A percentile compares a stretch with the other conserved stretches of the same genome.
Conservation (phyloP, 2,888 invertebrate genomes). For the Abrostola triplasia region DNA sequence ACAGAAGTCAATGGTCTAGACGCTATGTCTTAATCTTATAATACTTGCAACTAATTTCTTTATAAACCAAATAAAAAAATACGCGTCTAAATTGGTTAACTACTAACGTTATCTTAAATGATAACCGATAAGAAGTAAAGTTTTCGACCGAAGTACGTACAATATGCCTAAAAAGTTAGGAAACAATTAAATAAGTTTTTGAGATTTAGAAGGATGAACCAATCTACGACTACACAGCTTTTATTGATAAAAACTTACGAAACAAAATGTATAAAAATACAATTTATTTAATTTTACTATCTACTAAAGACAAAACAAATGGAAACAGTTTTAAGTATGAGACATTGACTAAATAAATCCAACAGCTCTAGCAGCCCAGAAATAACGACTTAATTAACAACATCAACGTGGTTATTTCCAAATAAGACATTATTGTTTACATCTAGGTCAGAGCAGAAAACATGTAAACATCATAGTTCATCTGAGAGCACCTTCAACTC, state of each 20-base stretch:
- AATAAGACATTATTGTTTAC: conserved; percentile 2
- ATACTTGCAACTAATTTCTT: conserved; percentile 74
- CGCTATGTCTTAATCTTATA: conserved; percentile 69
- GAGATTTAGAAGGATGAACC: conserved; percentile 51
- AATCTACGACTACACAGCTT: conserved; percentile 39
- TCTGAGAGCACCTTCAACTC: conserved; percentile 47
- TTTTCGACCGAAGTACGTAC: conserved; percentile 58
- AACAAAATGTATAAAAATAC: conserved; percentile 59
- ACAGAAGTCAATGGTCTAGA: conserved; percentile 43
- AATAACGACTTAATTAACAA: conserved; percentile 19
- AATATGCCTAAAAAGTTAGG: conserved; percentile 40
- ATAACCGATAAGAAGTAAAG: conserved; percentile 52
- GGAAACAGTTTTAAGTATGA: conserved; percentile 3
- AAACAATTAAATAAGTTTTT: conserved; percentile 43
- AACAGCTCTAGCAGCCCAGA: conserved; percentile 32
- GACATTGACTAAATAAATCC: conserved; percentile 15
- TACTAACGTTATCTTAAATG: conserved; percentile 45
- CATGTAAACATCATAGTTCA: conserved; percentile 12
- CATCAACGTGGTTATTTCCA: conserved; percentile 8
- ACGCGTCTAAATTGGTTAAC: conserved; percentile 67
- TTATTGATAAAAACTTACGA: conserved; percentile 28
- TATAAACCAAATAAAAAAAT: conserved; percentile 72
- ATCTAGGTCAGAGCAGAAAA: conserved; percentile 15
- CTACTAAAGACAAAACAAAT: conserved; percentile 17
- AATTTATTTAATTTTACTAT: conserved; percentile 22